Evolutionary conservation across 2,888 invertebrate species (phyloP).

Genomic region (Zygothrica quintamaculata): DNA sequence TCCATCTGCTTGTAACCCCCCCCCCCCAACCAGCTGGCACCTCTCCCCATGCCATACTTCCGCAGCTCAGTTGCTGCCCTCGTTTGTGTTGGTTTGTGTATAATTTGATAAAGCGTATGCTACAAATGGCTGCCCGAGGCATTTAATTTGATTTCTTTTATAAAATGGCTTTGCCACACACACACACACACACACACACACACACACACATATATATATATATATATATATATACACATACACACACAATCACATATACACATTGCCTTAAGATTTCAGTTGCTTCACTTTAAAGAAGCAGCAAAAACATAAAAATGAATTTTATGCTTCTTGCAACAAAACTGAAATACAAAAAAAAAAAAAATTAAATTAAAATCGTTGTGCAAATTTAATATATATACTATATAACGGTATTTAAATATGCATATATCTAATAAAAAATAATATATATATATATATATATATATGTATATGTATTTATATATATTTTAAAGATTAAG

Average conservation of each 20-base stretch:
- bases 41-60: background rate
- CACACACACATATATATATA: constrained; percentile 5
- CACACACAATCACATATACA: background rate
- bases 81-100: constrained; percentile 25
- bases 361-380: no score
- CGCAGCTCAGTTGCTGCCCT: background rate
- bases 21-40: background rate
- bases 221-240: constrained; percentile 10
- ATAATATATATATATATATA: no score
- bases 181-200: constrained; percentile 3
- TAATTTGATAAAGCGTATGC: constrained; percentile 65
- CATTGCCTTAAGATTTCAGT: background rate
- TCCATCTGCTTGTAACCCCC: background rate
- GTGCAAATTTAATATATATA: no score
- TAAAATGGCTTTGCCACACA: constrained; percentile 46
- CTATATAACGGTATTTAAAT: no score
- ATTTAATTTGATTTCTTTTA: constrained; percentile 66
- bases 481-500: no score
- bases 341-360: no score
- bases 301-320: background rate
- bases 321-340: no score
- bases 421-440: no score
- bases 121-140: constrained; percentile 52
- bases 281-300: background rate
- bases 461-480: no score